Evolutionary conservation across 2,113 vertebrate genomes (phyloP).

Genomic region (Melanocharis versteri): DNA sequence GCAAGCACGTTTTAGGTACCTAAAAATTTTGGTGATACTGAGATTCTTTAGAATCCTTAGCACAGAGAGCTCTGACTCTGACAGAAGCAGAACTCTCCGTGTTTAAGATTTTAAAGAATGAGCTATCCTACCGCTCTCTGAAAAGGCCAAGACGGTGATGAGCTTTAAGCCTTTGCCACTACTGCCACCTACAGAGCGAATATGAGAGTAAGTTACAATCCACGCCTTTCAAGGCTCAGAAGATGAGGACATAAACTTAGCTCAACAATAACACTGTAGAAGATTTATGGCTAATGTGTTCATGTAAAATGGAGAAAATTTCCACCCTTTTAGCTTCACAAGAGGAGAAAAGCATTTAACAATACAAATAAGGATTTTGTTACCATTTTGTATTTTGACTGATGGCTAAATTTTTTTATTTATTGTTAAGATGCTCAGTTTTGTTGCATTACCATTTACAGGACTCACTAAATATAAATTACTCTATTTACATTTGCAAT

Average conservation of each 20-base stretch:
- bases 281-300: background rate
- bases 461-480: background rate
- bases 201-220: background rate
- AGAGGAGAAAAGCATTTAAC: background rate
- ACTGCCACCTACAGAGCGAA: constrained; percentile 46
- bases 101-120: background rate
- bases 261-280: background rate
- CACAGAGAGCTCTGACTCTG: background rate
- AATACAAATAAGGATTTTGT: background rate
- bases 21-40: background rate
- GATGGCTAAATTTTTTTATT: background rate
- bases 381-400: background rate
- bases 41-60: background rate
- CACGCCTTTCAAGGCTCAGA: background rate
- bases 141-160: background rate
- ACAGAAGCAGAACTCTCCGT: background rate
- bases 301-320: background rate
- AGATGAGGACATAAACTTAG: background rate
- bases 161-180: background rate
- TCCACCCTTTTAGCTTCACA: background rate
- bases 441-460: background rate
- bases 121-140: background rate
- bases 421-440: background rate
- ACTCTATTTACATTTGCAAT: background rate
- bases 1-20: rapidly evolving